Conservation (phyloP, 2,113 vertebrate species). For the Ellobius talpinus region DNA sequence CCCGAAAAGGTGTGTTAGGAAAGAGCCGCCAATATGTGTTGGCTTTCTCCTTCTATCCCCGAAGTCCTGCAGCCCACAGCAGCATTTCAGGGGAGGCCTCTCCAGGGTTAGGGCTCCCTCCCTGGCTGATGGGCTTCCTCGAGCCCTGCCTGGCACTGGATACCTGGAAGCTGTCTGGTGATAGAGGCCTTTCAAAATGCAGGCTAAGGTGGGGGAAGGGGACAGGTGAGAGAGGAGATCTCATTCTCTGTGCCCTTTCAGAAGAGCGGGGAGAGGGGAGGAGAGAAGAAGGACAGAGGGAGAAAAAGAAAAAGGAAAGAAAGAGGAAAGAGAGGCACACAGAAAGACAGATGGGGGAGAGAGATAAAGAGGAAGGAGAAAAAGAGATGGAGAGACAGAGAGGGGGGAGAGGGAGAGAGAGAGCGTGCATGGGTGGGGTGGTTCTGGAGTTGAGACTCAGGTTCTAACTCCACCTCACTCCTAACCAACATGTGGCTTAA, state of each 20-base stretch:
- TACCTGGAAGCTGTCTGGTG: neutral
- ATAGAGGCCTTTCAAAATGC: neutral
- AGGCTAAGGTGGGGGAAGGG: neutral
- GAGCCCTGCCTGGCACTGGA: neutral
- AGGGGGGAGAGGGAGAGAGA: neutral
- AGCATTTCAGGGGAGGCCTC: conserved; percentile 76
- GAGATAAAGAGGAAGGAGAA: neutral
- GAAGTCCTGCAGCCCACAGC: conserved; percentile 54
- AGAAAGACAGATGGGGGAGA: neutral
- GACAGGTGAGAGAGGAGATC: neutral
- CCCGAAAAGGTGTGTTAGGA: conserved; percentile 69
- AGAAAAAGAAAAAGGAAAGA: neutral
- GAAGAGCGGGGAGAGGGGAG: neutral
- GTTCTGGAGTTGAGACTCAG: neutral
- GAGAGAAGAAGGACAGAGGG: neutral
- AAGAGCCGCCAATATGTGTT: neutral
- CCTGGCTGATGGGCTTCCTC: neutral
- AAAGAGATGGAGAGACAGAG: neutral
- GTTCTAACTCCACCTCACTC: neutral
- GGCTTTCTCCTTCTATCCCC: neutral
- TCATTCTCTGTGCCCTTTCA: neutral
- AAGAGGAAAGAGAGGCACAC: neutral
- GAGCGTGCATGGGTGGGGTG: neutral
- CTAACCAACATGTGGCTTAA: neutral
- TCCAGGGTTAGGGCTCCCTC: conserved; percentile 55